phyloP scores from a whole-genome alignment of 2,113 vertebrate species.

The Hiodon alosoides region DNA sequence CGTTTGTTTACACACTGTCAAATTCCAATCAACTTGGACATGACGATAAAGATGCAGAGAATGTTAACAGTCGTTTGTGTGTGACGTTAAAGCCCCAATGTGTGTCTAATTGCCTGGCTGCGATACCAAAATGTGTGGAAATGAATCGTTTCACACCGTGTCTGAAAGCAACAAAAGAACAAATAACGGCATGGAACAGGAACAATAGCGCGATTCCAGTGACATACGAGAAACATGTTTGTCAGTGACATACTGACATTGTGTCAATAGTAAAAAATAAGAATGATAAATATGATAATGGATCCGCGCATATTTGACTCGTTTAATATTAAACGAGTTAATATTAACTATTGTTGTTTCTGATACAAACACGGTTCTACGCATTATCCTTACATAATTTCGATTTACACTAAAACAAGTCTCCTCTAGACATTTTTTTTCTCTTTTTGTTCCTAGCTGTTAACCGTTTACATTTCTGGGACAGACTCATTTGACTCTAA shows the following conservation, averaged over 20 bases:
- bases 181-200: not conserved
- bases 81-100: not conserved
- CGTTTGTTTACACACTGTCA: slow-evolving; percentile 17
- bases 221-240: not conserved
- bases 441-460: not conserved
- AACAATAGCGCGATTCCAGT: slow-evolving; percentile 13
- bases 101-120: not conserved
- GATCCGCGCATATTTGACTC: not conserved
- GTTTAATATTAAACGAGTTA: not conserved
- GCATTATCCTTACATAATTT: not conserved
- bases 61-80: not conserved
- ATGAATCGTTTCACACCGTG: not conserved
- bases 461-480: not conserved
- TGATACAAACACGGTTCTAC: not conserved
- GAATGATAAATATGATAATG: not conserved
- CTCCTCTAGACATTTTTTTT: too few species aligned
- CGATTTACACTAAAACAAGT: too few species aligned
- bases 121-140: not conserved
- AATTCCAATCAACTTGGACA: not conserved
- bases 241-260: not conserved
- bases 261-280: not conserved
- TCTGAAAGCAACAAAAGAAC: slow-evolving; percentile 16
- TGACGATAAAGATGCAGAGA: not conserved
- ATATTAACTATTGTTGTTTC: too few species aligned
- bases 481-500: not conserved